A percentile compares a stretch with the other conserved stretches of the same genome.
phyloP scores from a whole-genome alignment of 2,797 vertebrate genomes.

The Gallinago nigripennis region DNA sequence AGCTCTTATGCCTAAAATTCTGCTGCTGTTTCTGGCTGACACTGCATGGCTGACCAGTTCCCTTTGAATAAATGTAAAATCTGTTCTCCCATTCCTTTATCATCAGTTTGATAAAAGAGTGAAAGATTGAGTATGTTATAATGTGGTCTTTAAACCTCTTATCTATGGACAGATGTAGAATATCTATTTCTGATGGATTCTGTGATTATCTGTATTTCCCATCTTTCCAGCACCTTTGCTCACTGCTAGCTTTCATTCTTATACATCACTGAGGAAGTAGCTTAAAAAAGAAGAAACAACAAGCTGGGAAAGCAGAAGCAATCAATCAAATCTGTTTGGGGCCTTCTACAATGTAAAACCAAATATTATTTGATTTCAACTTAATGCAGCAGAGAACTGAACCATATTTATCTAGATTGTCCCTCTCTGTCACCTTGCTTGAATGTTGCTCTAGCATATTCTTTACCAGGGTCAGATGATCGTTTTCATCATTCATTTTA shows the following conservation, averaged over 20 bases:
- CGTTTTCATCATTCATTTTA: slow-evolving; percentile 65
- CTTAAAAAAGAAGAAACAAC: neutral
- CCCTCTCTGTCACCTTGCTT: neutral
- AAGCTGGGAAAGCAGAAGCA: neutral
- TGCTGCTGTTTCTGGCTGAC: neutral
- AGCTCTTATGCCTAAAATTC: neutral
- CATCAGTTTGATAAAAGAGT: neutral
- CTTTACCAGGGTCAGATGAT: slow-evolving; percentile 18
- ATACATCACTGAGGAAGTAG: neutral
- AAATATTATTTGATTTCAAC: slow-evolving; percentile 40
- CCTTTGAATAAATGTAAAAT: neutral
- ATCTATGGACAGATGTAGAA: neutral
- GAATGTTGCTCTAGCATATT: neutral
- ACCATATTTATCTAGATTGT: neutral
- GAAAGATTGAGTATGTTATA: neutral
- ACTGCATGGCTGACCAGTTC: neutral
- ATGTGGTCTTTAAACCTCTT: neutral
- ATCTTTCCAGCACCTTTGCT: neutral
- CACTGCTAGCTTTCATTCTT: neutral
- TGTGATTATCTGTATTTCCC: neutral
- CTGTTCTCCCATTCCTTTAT: neutral
- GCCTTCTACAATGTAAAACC: slow-evolving; percentile 20
- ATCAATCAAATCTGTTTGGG: neutral
- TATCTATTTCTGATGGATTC: neutral
- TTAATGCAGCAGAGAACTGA: slow-evolving; percentile 20